A percentile compares a stretch with the other conserved stretches of the same genome.
These are phyloP conservation scores for Blastobasis adustella DNA, from an alignment of 2,888 invertebrate species.

Conservation along the genomic window DNA sequence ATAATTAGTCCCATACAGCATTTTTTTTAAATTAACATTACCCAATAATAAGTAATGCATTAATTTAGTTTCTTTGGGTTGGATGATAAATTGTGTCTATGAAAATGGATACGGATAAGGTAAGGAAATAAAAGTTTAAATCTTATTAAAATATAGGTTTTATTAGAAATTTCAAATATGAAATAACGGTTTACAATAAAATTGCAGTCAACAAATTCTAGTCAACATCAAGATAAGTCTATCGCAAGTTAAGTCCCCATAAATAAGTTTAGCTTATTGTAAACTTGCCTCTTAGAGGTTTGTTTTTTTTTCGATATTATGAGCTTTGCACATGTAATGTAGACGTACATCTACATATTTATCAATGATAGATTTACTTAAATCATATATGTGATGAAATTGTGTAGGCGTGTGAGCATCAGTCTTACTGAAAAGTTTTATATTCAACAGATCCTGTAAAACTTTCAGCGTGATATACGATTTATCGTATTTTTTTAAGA, in stretches of 20 bases:
- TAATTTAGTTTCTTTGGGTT: constrained; percentile 3
- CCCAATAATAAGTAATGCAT: constrained; percentile 1
- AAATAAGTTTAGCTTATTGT: neutral
- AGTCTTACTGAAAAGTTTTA: neutral
- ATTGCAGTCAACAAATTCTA: too few relatives aligned
- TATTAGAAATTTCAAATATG: too few relatives aligned
- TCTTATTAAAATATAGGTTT: too few relatives aligned
- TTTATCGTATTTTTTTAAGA: neutral
- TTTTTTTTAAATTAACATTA: too few relatives aligned
- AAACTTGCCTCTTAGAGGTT: neutral
- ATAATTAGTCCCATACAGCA: constrained; percentile 13
- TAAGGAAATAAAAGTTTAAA: too few relatives aligned
- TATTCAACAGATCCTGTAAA: neutral
- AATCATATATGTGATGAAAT: neutral
- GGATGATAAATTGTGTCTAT: too few relatives aligned
- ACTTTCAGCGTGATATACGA: neutral
- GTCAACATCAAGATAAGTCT: too few relatives aligned
- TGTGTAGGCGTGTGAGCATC: too few relatives aligned
- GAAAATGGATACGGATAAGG: too few relatives aligned
- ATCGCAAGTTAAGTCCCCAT: too few relatives aligned
- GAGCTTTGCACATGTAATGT: neutral
- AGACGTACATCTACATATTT: neutral
- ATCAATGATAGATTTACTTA: neutral
- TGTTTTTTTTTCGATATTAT: neutral
- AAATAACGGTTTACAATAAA: too few relatives aligned